Evolutionary conservation across 2,113 vertebrate genomes (phyloP), one percentile per base, ranked within the genome.

Genomic region (Sarotherodon lohbergeri): DNA sequence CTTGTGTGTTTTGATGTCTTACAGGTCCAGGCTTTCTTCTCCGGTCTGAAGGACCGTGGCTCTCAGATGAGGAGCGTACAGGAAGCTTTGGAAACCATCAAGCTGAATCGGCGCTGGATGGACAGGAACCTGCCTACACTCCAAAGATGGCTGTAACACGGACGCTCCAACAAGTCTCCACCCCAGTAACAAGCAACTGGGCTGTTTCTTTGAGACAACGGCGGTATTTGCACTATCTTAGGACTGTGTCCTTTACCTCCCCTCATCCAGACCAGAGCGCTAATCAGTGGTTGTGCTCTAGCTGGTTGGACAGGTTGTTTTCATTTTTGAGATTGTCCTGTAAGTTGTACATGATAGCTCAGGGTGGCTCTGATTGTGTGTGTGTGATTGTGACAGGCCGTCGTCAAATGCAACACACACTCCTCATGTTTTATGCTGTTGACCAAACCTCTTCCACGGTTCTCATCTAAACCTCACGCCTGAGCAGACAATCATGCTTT

Each of bases 1-100:
- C 24, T 56, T 16, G 50, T 73, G 16, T 56, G 10, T 50, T 55
- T 85, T 59, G 81, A 32, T 87, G 41, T 86, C 73, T 84, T 56
- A 14, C 91, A 99, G 98, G 98, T 98, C 54, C 95, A 97, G 88
- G 86, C 93, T 5, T 99, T 99, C 96, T 98, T 99, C 94, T 95
- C 96, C 80, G 96, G 96, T 80, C 95, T 98, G 83, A 97, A 97
- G 46, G 97, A 97, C 41, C 94, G 96, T 41, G 97, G 96, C 84
- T 97, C 97, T 88, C 97, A 97, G 79, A 96, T 98, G 89, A 97
- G 91, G n/a, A 97, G 95, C 34, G 96, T 98, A 34, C 97, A 96
- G 92, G 97, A 98, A 71, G 98, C 98, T 29, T 90, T 97, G 46
- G 97, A 98, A 90, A 97, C 96, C 89, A 99, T 99, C 95, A 96